Evolutionary conservation across 2,113 vertebrate species (phyloP), one percentile per base, ranked within the genome.

Genomic region (Caretta caretta): DNA sequence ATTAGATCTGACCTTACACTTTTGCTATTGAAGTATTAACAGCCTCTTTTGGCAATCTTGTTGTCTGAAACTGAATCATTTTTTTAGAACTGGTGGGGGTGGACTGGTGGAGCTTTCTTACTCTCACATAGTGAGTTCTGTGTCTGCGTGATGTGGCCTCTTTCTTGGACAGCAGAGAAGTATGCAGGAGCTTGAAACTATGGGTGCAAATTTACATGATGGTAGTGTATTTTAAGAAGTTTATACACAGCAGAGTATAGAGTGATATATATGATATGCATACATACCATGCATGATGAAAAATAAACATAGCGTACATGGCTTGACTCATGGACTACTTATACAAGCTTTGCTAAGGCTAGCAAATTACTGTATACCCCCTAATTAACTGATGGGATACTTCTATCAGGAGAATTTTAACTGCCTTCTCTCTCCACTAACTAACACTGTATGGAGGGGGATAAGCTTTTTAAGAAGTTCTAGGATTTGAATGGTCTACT

Each of bases 401-500:
- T 80, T 87, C 9, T 87, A 35, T 48, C 85, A 54, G 46, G 87
- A 83, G 4, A 80, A 19, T 8, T 91, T 88, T 94, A 81, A 59
- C 35, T 91, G 69, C 16, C 69, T 38, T 72, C 35, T 72, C n/a
- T n/a, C n/a, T 62, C 59, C 56, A n/a, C 46, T 91, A 27, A 87
- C 57, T 91, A n/a, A 9, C 69, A 72, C 69, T 38, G 29, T 14
- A 62, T 31, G 11, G 12, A 62, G 57, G 75, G 19, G 90, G 8
- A 92, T 57, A 14, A 91, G 49, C n/a, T 80, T 19, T 86, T 95
- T 88, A 91, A 86, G 90, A 94, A 87, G 80, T 38, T 9, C 3
- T 93, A 69, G 17, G 59, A 54, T 83, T 88, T 81, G 76, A 91
- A 91, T 81, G 38, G 92, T 31, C 54, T 92, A 76, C 85, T 87